Evolutionary conservation across 2,888 invertebrate genomes (phyloP), one percentile per base, ranked within the genome.

Genomic region (Boloria euphrosyne): DNA sequence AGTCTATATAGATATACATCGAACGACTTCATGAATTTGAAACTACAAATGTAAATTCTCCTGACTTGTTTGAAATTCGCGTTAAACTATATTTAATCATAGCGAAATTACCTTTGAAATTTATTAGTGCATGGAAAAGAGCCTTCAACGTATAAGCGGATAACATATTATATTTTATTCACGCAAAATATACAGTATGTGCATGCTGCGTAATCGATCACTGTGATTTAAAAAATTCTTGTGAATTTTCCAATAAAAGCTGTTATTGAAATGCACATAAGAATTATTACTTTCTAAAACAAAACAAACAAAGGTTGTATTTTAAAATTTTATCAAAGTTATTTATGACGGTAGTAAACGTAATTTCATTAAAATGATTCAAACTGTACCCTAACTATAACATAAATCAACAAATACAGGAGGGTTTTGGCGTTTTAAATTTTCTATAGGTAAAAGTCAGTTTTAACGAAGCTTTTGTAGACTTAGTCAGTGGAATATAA

Each of bases 391-490:
- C 60, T 53, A 43, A 65, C 22, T 49, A 52, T 53, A 43, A 55
- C 51, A 61, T 61, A 66, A 66, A 66, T 66, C 61, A 61, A 61
- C 61, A 38, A 54, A 49, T 50, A 10, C 7, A 27, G 10, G 13
- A 57, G 22, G 14, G 17, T 38, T 38, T 49, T 49, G 49, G 47
- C 38, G 2, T 59, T 59, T 49, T 38, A 59, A 50, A 49, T 49
- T 61, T 64, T 44, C 18, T 22, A 65, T 67, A 54, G 44, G 31
- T 52, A 58, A 61, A 64, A 69, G 52, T 64, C 49, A 53, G 47
- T 70, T 67, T 69, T 60, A 65, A 67, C 65, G 62, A 69, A 67
- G 67, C 69, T 52, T 51, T 69, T 69, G 65, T 69, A 27, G 65
- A 57, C 62, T 65, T 60, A 68, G 65, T 55, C 62, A 16, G 44